These are phyloP conservation scores for Endomychus coccineus DNA, from an alignment of 2,888 invertebrate species.

Conservation along the genomic window DNA sequence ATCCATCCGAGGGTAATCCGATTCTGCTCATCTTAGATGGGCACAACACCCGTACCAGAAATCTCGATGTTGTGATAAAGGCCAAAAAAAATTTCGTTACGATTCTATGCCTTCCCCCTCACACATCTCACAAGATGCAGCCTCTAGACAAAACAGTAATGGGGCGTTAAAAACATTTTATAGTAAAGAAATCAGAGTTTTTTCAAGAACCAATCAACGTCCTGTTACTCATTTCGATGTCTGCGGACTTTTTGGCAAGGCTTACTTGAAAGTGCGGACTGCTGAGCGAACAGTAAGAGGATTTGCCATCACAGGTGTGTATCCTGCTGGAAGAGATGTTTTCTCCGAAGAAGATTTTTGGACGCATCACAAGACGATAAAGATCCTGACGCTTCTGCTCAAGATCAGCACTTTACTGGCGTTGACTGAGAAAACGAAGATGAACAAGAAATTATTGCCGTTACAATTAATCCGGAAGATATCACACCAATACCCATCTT, in stretches of 20 bases:
- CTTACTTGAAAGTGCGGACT: conserved; percentile 6
- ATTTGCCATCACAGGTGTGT: conserved; percentile 2
- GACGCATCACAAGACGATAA: background rate
- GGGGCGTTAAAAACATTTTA: no score
- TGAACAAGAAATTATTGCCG: no score
- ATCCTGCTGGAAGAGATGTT: conserved; percentile 1
- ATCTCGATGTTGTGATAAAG: conserved; percentile 2
- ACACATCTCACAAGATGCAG: conserved; percentile 1
- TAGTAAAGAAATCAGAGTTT: conserved; percentile 5
- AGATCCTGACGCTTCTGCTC: no score
- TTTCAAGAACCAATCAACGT: conserved; percentile 3
- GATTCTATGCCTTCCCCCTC: conserved; percentile 2
- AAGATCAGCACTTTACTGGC: background rate
- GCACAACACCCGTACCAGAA: conserved; percentile 1
- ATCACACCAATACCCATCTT: no score
- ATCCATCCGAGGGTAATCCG: background rate
- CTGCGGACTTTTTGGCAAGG: conserved; percentile 5
- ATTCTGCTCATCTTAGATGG: conserved; percentile 2
- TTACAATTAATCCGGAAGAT: no score
- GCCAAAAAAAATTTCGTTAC: no score
- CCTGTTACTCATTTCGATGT: conserved; percentile 8
- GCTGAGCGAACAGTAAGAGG: conserved; percentile 7
- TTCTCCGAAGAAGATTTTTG: conserved; percentile 2
- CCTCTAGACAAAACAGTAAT: conserved; percentile 8
- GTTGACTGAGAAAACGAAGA: conserved; percentile 1